Evolutionary conservation across 2,888 invertebrate genomes (phyloP), one percentile per base, ranked within the genome.

Genomic region (Lobophora halterata): DNA sequence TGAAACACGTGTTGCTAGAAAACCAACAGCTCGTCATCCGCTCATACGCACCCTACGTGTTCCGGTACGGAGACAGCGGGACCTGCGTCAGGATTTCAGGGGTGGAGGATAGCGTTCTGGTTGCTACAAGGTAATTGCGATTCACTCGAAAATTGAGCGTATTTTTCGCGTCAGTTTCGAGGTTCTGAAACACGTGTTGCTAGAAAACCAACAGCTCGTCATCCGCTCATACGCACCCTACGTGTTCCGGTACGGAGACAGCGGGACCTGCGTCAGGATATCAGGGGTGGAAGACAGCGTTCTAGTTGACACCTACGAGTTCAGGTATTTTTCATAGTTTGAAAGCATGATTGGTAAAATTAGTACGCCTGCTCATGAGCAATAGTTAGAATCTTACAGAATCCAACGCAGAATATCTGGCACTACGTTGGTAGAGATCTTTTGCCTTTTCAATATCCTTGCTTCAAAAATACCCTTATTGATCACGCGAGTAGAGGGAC

Each of bases 161-260:
- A 78, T 55, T 78, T 78, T 62, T 65, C 66, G 52, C 61, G 61
- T 0, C 79, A 78, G 47, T 20, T 78, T 68, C 60, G 39, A 31
- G 1, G 44, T 60, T 1, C 55, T 79, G 1, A 45, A 74, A 3
- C 44, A 63, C 17, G 57, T 70, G 0, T 35, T 78, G 1, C 41
- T 69, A 2, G 77, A 74, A 7, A 71, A 65, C 39, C 10, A 49
- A 1, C 24, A 31, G 13, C 46, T 71, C 3, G 51, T 29, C 17
- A 61, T 76, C 1, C 56, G 52, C 1, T 10, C 19, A 1, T 71
- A 71, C 26, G 45, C 62, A 26, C 60, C 70, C 0, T 73, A 61
- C 31, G 28, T 58, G 10, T 65, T 75, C 41, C 42, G 50, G 1
- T 75, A 77, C 24, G 67, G 64, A 0, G 49, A 57, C 34, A 58